phyloP scores from a whole-genome alignment of 2,888 invertebrate genomes.

The Plebejus argus region DNA sequence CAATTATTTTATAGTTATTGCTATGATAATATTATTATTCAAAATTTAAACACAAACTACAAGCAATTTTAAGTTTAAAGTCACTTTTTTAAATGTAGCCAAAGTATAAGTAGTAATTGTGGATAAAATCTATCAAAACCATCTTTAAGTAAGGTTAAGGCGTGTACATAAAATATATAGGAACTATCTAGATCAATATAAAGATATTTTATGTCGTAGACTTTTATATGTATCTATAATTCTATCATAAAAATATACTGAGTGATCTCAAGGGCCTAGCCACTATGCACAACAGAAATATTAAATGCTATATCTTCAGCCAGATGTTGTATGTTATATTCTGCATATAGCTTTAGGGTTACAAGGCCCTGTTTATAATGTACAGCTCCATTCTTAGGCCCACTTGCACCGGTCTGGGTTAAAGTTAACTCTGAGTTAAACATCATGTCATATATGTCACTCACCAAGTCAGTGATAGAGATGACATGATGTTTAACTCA shows the following conservation, averaged over 20 bases:
- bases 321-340: neutral
- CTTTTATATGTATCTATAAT: slow-evolving; percentile 8
- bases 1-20: neutral
- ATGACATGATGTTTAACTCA: too few relatives aligned
- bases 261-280: neutral
- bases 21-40: neutral
- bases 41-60: neutral
- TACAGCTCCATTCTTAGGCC: neutral
- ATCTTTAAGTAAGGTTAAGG: neutral
- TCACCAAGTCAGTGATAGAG: too few relatives aligned
- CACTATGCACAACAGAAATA: neutral
- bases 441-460: too few relatives aligned
- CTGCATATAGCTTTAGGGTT: neutral
- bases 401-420: too few relatives aligned
- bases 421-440: too few relatives aligned
- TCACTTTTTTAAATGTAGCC: neutral
- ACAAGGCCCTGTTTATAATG: neutral
- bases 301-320: neutral
- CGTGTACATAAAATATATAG: slow-evolving; percentile 18
- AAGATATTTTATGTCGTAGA: neutral
- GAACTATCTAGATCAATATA: slow-evolving; percentile 17
- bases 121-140: neutral
- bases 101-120: neutral
- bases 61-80: neutral
- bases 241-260: neutral